Evolutionary conservation across 2,113 vertebrate genomes (phyloP), one percentile per base, ranked within the genome.

Genomic region (Numenius arquata): DNA sequence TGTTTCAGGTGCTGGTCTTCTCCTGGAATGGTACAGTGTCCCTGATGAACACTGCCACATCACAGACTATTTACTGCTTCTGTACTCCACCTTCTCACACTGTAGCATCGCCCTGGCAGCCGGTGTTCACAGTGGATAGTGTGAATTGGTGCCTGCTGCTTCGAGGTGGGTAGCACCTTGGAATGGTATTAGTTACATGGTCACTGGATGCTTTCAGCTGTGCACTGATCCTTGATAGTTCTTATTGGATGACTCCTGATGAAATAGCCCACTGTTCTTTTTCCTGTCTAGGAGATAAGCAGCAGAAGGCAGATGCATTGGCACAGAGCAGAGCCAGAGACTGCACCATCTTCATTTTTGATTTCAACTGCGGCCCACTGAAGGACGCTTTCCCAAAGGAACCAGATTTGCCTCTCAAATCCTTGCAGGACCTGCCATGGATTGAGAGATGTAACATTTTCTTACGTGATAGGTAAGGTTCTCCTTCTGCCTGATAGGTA

Each of bases 1-100:
- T 87, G 30, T 82, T 84, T 91, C 95, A 99, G 99, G 95, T 95
- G 26, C 97, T 99, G 40, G 53, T 98, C 90, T 98, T 99, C 78
- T 97, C 85, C 92, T 98, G 95, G 96, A 97, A 97, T 62, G 98
- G 99, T 30, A 96, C 93, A 18, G 82, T 99, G 58, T 95, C 96
- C 56, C 96, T 99, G 47, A 97, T 98, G 96, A 98, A 99, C 25
- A 96, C 98, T 58, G 78, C 96, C 70, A 97, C 96, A 66, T 67
- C 89, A 11, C 91, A 97, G 65, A 34, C 61, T 6, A 30, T 98
- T 95, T 99, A 96, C 82, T 95, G 90, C 93, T 98, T 99, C 91
- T 95, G 66, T 34, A 96, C 66, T 34, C 98, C 98, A 6, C 34
- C 85, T 16, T 82, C 96, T 53, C 88, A 97, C 83, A 65, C 41